Evolutionary conservation across 2,797 vertebrate species (phyloP).

Genomic region (Hippopotamyrus pictus): DNA sequence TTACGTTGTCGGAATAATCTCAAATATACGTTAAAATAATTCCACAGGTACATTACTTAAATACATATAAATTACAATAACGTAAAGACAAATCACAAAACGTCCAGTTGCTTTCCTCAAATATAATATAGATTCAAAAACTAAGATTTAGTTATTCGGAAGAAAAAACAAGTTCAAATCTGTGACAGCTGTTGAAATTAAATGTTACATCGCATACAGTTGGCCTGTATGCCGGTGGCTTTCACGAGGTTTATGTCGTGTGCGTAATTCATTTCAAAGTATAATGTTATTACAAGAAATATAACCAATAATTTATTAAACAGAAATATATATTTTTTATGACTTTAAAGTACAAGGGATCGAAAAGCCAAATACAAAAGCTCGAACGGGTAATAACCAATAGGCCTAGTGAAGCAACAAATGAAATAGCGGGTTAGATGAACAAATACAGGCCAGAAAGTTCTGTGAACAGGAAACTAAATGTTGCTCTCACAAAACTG

Average conservation of each 20-base stretch:
- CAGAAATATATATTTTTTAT: neutral
- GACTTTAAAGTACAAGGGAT: neutral
- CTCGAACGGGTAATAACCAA: neutral
- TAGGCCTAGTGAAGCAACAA: neutral
- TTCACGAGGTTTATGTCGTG: neutral
- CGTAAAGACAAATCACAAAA: neutral
- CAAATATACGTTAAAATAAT: neutral
- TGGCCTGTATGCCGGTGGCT: neutral
- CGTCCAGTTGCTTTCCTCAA: neutral
- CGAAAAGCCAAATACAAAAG: neutral
- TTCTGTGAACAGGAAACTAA: neutral
- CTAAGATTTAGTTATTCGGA: neutral
- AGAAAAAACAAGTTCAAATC: neutral
- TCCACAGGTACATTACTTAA: neutral
- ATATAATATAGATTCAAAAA: neutral
- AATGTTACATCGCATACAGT: neutral
- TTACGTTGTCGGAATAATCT: neutral
- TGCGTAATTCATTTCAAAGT: neutral
- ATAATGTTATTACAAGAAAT: neutral
- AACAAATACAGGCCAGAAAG: neutral
- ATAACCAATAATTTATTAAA: neutral
- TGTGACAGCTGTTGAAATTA: neutral
- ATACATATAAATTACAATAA: neutral
- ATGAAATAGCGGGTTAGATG: neutral
- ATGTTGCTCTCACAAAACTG: neutral